Percentiles rank a stretch among this genome's conserved stretches.
Conservation (phyloP, 2,888 invertebrate species). For the Stenchaetothrips biformis region DNA sequence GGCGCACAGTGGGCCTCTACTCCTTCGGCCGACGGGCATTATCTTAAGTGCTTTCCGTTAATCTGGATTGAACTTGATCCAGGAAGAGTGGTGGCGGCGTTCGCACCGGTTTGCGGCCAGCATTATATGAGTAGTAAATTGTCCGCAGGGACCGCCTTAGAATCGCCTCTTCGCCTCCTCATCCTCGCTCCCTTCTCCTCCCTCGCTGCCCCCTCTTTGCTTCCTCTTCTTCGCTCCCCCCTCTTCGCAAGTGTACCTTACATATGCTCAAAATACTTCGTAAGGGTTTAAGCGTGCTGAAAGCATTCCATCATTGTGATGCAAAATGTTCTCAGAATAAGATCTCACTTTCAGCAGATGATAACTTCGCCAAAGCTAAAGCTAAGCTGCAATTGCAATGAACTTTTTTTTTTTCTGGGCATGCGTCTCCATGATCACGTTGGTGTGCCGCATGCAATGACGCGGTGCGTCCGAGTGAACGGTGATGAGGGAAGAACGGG, state of each 20-base stretch:
- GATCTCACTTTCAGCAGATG: too few relatives aligned
- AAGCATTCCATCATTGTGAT: too few relatives aligned
- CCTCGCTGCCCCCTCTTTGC: too few relatives aligned
- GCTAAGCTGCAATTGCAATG: not conserved
- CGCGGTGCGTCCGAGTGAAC: slow-evolving; percentile 1
- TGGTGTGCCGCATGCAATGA: not conserved
- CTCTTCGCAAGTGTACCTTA: too few relatives aligned
- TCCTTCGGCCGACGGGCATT: not conserved
- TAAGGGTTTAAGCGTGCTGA: not conserved
- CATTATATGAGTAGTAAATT: slow-evolving; percentile 18
- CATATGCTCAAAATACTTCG: too few relatives aligned
- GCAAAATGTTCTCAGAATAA: too few relatives aligned
- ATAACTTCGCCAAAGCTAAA: too few relatives aligned
- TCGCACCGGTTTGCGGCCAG: not conserved
- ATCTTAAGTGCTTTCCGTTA: slow-evolving; percentile 25
- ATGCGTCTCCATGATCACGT: not conserved
- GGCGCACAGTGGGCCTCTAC: too few relatives aligned
- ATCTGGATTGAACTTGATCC: slow-evolving; percentile 21
- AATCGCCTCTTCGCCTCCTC: too few relatives aligned
- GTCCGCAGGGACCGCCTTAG: not conserved
- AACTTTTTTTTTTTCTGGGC: not conserved
- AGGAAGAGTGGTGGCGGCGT: slow-evolving; percentile 8
- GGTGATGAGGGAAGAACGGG: not conserved
- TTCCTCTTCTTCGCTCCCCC: too few relatives aligned
- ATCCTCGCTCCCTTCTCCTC: too few relatives aligned